Conservation (phyloP, 2,797 vertebrate species). For the Acanthopagrus latus region DNA sequence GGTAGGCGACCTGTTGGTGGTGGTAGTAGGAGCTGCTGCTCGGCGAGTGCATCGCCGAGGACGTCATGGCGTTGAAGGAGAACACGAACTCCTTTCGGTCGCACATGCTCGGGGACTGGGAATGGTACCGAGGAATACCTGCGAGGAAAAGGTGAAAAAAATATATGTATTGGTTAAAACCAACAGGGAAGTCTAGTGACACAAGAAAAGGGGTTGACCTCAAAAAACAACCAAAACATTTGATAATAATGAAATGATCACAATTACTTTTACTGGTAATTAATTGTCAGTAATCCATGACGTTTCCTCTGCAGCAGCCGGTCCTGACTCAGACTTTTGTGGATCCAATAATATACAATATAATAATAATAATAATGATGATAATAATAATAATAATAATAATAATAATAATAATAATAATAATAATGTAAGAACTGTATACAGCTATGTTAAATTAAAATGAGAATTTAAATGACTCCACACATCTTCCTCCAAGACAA, state of each 20-base stretch:
- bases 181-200: not conserved
- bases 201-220: not conserved
- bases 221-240: no score
- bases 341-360: not conserved
- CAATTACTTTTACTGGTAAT: not conserved
- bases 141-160: not conserved
- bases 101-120: constrained; percentile 98
- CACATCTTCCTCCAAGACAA: not conserved
- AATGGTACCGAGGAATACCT: constrained; percentile 98
- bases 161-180: not conserved
- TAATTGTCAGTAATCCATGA: not conserved
- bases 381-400: no score
- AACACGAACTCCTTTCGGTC: constrained; percentile 99
- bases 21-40: constrained; percentile 95
- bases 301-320: not conserved
- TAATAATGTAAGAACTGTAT: not conserved
- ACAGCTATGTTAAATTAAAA: no score
- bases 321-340: not conserved
- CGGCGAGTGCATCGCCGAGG: constrained; percentile 95
- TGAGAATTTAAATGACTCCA: not conserved
- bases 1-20: constrained; percentile 98
- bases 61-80: constrained; percentile 99
- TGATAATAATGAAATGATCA: no score
- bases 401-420: not conserved
- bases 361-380: not conserved